Evolutionary conservation across 2,113 vertebrate species (phyloP).

Genomic region (Puntigrus tetrazona): DNA sequence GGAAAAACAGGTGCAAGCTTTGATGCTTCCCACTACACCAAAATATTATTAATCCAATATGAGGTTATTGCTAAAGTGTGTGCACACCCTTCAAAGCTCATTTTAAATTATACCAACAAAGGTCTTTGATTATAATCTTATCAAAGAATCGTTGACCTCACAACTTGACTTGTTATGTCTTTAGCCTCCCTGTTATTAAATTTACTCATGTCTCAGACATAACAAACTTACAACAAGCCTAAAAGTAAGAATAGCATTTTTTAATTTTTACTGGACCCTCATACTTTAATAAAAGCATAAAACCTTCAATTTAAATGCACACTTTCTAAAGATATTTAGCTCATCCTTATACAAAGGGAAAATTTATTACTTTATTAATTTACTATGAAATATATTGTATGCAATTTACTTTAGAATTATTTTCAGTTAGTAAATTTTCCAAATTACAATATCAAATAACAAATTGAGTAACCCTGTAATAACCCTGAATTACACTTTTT

Average conservation of each 20-base stretch:
- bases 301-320: neutral
- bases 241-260: neutral
- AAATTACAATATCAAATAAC: too few species aligned
- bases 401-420: too few species aligned
- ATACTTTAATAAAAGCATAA: neutral
- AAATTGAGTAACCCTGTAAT: too few species aligned
- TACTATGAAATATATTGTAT: neutral
- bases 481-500: too few species aligned
- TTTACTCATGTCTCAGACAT: constrained; percentile 26
- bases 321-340: neutral
- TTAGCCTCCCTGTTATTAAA: constrained; percentile 32
- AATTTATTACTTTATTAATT: too few species aligned
- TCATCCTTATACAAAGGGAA: neutral
- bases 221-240: neutral
- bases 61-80: neutral
- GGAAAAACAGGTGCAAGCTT: constrained; percentile 45
- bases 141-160: neutral
- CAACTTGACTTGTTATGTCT: neutral
- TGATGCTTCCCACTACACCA: constrained; percentile 8
- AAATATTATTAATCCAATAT: neutral
- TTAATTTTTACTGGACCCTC: neutral
- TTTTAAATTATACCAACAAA: constrained; percentile 6
- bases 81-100: constrained; percentile 12
- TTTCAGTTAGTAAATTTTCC: too few species aligned
- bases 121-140: neutral